Evolutionary conservation across 2,797 vertebrate genomes (phyloP).

Genomic region (Myotis planiceps): DNA sequence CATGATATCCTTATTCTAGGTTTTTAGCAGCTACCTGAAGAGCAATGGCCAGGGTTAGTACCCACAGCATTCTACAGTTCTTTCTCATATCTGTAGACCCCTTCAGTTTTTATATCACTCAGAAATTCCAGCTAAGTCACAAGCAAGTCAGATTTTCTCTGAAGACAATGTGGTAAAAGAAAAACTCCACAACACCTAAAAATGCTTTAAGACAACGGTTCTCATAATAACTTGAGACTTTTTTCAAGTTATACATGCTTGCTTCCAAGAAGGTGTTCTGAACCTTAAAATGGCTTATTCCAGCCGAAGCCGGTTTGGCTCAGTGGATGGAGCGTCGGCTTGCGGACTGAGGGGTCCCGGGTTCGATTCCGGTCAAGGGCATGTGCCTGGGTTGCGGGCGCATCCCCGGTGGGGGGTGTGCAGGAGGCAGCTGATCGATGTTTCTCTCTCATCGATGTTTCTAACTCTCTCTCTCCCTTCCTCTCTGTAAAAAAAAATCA

Average conservation of each 20-base stretch:
- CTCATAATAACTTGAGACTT: background rate
- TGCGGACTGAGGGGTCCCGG: no score
- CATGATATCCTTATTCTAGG: background rate
- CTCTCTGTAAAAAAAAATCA: no score
- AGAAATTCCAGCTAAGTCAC: conserved; percentile 28
- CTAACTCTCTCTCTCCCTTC: no score
- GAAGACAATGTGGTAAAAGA: conserved; percentile 31
- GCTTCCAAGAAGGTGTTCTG: conserved; percentile 5
- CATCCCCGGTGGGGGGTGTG: no score
- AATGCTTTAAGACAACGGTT: background rate
- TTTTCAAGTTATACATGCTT: conserved; percentile 20
- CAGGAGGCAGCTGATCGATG: no score
- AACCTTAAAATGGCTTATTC: background rate
- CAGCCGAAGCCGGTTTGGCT: no score
- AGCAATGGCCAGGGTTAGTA: background rate
- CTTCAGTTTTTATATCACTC: background rate
- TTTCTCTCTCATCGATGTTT: no score
- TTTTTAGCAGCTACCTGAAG: background rate
- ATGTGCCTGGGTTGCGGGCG: no score
- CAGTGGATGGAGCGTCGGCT: no score
- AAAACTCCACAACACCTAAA: conserved; percentile 26
- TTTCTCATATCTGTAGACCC: background rate
- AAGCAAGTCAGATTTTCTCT: conserved; percentile 36
- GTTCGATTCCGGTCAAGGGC: no score
- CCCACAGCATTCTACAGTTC: background rate